Conservation (phyloP, 2,888 invertebrate species). For the Dryococelus australis region DNA sequence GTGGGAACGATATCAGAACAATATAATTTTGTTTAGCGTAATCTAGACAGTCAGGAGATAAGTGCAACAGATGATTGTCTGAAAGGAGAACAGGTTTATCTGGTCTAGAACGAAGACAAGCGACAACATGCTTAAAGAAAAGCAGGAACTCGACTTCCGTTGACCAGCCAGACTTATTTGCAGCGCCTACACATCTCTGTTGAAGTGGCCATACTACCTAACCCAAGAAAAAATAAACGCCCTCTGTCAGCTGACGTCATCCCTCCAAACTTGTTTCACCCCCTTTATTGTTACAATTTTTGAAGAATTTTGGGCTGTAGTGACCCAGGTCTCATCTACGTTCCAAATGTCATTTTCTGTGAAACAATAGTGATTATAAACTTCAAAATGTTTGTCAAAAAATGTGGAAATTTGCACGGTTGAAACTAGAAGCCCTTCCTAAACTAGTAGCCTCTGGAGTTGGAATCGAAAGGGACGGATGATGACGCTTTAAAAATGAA, state of each 20-base stretch:
- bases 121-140: not conserved
- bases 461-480: not conserved
- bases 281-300: not conserved
- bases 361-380: not conserved
- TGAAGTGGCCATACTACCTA: not conserved
- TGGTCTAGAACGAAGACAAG: not conserved
- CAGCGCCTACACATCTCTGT: not conserved
- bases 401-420: constrained; percentile 7
- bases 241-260: constrained; percentile 5
- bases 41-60: too few relatives aligned
- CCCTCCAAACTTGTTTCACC: not conserved
- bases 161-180: not conserved
- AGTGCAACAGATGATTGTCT: not conserved
- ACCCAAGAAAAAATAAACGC: not conserved
- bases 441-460: constrained; percentile 27
- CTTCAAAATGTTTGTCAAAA: constrained; percentile 22
- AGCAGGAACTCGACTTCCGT: not conserved
- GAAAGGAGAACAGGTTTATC: not conserved
- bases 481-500: constrained; percentile 22
- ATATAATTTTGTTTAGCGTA: not conserved
- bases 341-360: constrained; percentile 22
- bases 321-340: constrained; percentile 5
- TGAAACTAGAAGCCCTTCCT: constrained; percentile 13
- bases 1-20: not conserved
- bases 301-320: constrained; percentile 6